Percentiles rank a stretch among this genome's conserved stretches.
phyloP scores from a whole-genome alignment of 2,888 invertebrate species.

The Apotomis betuletana region DNA sequence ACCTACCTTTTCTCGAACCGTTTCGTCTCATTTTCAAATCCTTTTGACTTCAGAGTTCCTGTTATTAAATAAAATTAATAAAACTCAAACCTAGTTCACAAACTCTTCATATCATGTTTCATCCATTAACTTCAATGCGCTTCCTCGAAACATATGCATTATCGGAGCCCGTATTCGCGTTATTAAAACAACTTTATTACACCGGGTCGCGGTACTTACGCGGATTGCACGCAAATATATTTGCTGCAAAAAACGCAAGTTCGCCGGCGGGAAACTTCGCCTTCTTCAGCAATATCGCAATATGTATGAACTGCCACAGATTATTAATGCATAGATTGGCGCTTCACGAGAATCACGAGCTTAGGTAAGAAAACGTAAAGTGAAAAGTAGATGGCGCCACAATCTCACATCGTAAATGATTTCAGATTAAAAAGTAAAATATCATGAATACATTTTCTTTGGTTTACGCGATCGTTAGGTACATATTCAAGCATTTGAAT shows the following conservation, averaged over 20 bases:
- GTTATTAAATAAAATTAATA: no score
- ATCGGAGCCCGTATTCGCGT: slow-evolving; percentile 1
- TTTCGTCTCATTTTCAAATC: no score
- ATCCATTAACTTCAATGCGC: neutral
- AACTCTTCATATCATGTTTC: neutral
- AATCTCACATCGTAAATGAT: no score
- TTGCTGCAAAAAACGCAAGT: slow-evolving; percentile 54
- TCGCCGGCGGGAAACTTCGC: slow-evolving; percentile 62
- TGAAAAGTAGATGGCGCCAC: no score
- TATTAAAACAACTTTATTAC: slow-evolving; percentile 30
- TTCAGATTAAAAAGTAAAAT: no score
- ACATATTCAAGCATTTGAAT: no score
- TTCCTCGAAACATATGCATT: neutral
- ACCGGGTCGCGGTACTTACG: slow-evolving; percentile 1
- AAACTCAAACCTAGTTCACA: neutral
- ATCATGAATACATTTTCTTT: no score
- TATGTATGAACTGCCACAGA: slow-evolving; percentile 62
- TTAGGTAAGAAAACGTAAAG: no score
- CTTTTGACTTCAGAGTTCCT: no score
- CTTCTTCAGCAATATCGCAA: slow-evolving; percentile 70
- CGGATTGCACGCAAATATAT: slow-evolving; percentile 29
- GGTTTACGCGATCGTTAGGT: no score
- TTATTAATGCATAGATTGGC: slow-evolving; percentile 33
- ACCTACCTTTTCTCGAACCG: no score
- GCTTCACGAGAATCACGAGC: no score